Evolutionary conservation across 2,797 vertebrate species (phyloP), one percentile per base, ranked within the genome.

Genomic region (Arctocebus calabarensis): DNA sequence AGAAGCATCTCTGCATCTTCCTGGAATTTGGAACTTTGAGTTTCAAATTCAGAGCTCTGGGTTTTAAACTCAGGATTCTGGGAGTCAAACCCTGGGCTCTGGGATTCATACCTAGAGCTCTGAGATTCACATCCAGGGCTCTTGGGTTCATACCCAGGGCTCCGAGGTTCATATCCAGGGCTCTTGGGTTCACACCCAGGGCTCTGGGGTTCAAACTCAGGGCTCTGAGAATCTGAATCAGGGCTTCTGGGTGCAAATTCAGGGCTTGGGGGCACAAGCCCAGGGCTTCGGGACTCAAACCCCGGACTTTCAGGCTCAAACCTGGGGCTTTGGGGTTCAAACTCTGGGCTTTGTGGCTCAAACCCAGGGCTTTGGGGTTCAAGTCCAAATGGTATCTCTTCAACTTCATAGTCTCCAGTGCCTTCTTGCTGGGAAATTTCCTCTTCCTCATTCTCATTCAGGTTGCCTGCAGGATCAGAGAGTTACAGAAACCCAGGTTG

Each of bases 311-410:
- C 96, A n/a, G 96, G 95, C 92, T 97, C 97, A 97, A 97, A 97
- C 87, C 96, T 92, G 71, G 95, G 97, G 66, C 96, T 97, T 12
- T 95, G 97, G 59, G 96, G 74, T 85, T 96, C 96, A 96, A 97
- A 97, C 64, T 75, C 93, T 68, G 97, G 97, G 84, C 92, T 97
- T 75, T 95, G 95, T 77, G 94, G 71, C 55, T 95, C 97, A 94
- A 97, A 97, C 74, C 88, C 96, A 37, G 96, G 97, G 79, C 96
- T 97, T 87, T 97, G 96, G n/a, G 97, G 97, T 78, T 97, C 97
- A 77, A 98, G 96, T 61, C 97, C 97, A 97, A 97, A 98, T 32
- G 97, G 97, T 95, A 98, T 98, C 92, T 97, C 97, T 98, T 98
- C 97, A 6, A 98, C 97, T 88, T 97, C 97, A 96, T 97, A 97